Evolutionary conservation across 1,140 invertebrate genomes (phyloP), one percentile per base, ranked within the genome.

Genomic region (Hyphantria cunea): DNA sequence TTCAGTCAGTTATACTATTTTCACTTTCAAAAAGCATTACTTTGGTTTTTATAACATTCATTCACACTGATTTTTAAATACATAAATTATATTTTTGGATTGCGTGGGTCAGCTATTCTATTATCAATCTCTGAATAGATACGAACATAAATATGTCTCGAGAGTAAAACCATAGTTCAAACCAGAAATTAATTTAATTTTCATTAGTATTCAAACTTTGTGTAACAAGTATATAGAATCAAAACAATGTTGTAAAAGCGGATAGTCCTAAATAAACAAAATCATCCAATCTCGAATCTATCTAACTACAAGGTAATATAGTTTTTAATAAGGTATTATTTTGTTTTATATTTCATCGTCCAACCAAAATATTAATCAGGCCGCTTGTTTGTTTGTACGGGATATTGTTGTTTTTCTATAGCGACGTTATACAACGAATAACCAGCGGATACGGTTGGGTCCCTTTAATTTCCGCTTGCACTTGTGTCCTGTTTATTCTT

Each of bases 381-480:
- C 17, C 17, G 17, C 17, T 25, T 3, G 49, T 39, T 59, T 66
- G 64, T 66, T 60, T 66, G 42, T 32, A 13, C 15, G 44, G 60
- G 44, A 61, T 61, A 61, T 55, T 64, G 64, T 71, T 70, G 64
- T 70, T 63, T 66, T 53, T 61, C 55, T 61, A 55, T 44, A 55
- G 64, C 51, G n/a, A 37, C 52, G 17, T 34, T 32, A 42, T 17
- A 49, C 44, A 37, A 17, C 49, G 47, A 64, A 64, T 52, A 65
- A 48, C 62, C 25, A 31, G 0, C 60, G 65, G 70, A 67, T 65
- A 63, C 47, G 44, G n/a, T 15, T 63, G 52, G 49, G 63, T 69
- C 70, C 66, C 66, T 72, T 70, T 72, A 72, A 72, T 72, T 68
- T 72, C 70, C 70, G 70, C 63, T 53, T 59, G 51, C 66, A 72